Percentiles rank a stretch among this genome's conserved stretches.
Evolutionary conservation across 2,797 vertebrate species (phyloP).

Genomic region (Sarcophilus harrisii): DNA sequence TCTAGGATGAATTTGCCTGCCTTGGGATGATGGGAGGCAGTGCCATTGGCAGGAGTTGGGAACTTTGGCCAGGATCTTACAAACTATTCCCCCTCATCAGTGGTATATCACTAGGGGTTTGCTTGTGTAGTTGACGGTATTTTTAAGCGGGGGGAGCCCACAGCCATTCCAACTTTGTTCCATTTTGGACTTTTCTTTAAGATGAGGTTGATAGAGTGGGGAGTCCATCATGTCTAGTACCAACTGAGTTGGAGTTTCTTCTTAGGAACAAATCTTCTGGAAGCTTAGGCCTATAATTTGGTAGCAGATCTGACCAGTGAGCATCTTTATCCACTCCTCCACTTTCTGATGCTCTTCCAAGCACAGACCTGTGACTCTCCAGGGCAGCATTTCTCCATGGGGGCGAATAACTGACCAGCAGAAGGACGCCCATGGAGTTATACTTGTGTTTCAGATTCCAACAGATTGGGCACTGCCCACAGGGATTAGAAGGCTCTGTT

Average conservation of each 20-base stretch:
- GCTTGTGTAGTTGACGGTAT: slow-evolving; percentile 90
- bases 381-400: slow-evolving; percentile 94
- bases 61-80: not conserved
- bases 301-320: slow-evolving; percentile 95
- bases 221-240: slow-evolving; percentile 95
- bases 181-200: slow-evolving; percentile 92
- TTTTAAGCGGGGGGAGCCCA: slow-evolving; percentile 91
- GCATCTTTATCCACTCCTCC: slow-evolving; percentile 95
- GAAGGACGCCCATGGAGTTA: slow-evolving; percentile 92
- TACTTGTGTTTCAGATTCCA: slow-evolving; percentile 99
- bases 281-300: slow-evolving; percentile 92
- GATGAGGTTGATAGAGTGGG: slow-evolving; percentile 91
- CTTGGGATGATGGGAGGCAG: not conserved
- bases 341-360: slow-evolving; percentile 93
- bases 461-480: slow-evolving; percentile 96
- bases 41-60: not conserved
- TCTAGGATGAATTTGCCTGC: not conserved
- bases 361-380: slow-evolving; percentile 93
- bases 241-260: slow-evolving; percentile 90
- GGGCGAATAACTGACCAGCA: slow-evolving; percentile 96
- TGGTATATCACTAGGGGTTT: slow-evolving; percentile 89
- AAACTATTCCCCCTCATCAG: slow-evolving; percentile 78
- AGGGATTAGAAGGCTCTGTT: slow-evolving; percentile 92
- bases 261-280: slow-evolving; percentile 91
- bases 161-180: slow-evolving; percentile 90